Conservation (phyloP, 2,113 vertebrate species). For the Siniperca knerii region DNA sequence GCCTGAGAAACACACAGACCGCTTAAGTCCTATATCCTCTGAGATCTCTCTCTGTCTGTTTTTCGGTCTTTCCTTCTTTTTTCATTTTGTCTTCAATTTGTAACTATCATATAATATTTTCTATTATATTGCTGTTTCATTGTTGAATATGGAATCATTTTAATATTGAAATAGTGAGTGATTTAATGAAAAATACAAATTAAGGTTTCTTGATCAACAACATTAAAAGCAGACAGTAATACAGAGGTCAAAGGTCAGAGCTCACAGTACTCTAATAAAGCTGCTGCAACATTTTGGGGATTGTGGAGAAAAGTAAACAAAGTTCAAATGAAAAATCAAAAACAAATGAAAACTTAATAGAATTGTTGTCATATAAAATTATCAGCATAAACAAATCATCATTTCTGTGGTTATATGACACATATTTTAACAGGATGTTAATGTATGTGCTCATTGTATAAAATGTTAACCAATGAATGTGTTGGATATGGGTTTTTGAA, state of each 20-base stretch:
- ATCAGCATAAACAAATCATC: background rate
- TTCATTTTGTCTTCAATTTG: background rate
- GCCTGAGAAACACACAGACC: conserved; percentile 54
- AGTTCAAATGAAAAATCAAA: background rate
- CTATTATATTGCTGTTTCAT: background rate
- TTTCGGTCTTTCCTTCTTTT: background rate
- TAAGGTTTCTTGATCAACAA: background rate
- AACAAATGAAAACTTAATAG: background rate
- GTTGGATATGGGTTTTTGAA: background rate
- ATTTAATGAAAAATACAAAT: background rate
- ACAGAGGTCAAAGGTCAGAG: background rate
- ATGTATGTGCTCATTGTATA: background rate
- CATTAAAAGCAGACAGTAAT: background rate
- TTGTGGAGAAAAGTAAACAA: no score
- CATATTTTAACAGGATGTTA: background rate
- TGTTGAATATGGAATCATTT: background rate
- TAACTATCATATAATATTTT: background rate
- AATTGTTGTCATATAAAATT: background rate
- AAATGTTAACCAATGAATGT: background rate
- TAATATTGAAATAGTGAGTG: background rate
- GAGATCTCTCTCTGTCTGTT: conserved; percentile 18
- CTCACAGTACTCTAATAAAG: background rate
- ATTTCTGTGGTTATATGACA: no score
- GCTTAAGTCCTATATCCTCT: conserved; percentile 55
- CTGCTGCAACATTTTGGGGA: background rate